A percentile compares a stretch with the other conserved stretches of the same genome.
These are phyloP conservation scores for Lepus timidus DNA, from an alignment of 2,113 vertebrate species.

Conservation along the genomic window DNA sequence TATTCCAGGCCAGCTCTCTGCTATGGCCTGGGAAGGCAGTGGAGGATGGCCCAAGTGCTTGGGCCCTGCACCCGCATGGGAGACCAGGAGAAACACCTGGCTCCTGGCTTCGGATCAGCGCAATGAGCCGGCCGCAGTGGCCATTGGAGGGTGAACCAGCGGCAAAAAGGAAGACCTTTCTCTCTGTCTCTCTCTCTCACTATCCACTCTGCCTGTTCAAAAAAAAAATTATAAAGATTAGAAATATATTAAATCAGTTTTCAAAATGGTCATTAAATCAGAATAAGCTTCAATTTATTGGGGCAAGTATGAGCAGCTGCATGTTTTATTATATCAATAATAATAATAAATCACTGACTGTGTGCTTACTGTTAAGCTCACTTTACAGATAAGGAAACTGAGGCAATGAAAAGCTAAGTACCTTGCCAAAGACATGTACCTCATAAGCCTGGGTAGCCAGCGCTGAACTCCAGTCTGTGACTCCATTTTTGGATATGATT, in stretches of 20 bases:
- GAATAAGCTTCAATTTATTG: conserved; percentile 15
- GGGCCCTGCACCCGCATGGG: too few species aligned
- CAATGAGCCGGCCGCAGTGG: too few species aligned
- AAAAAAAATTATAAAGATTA: neutral
- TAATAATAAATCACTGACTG: neutral
- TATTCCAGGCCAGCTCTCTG: too few species aligned
- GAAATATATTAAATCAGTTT: conserved; percentile 12
- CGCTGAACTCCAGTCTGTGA: neutral
- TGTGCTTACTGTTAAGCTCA: neutral
- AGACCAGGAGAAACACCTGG: too few species aligned
- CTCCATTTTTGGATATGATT: neutral
- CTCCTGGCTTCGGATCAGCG: too few species aligned
- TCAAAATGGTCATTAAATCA: neutral
- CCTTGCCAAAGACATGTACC: neutral
- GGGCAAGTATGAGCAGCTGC: neutral
- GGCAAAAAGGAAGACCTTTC: too few species aligned
- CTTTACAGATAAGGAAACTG: conserved; percentile 54
- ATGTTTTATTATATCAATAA: conserved; percentile 3
- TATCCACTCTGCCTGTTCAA: too few species aligned
- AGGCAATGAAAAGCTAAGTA: conserved; percentile 10
- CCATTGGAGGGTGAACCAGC: too few species aligned
- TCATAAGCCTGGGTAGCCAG: neutral
- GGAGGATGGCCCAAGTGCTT: too few species aligned
- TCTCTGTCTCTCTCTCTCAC: too few species aligned
- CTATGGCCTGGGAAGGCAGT: too few species aligned